phyloP scores from a whole-genome alignment of 2,888 invertebrate genomes.

The Agonopterix heracliana region DNA sequence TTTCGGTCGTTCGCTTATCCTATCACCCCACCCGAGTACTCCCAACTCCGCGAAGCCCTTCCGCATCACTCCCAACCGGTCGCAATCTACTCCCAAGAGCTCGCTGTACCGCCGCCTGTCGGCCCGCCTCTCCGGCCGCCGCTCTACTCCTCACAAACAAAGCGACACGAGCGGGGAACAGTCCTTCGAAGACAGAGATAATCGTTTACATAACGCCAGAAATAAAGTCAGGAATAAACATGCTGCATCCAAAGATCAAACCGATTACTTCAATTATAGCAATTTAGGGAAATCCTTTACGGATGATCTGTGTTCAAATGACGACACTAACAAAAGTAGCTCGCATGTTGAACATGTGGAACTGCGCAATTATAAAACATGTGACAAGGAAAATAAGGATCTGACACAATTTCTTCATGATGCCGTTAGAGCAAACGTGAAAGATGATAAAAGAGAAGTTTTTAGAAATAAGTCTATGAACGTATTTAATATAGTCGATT shows the following conservation, averaged over 20 bases:
- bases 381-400: conserved; percentile 61
- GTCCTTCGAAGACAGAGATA: conserved; percentile 43
- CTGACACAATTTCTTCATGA: conserved; percentile 39
- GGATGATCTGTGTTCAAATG: conserved; percentile 40
- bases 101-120: conserved; percentile 68
- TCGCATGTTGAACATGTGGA: conserved; percentile 39
- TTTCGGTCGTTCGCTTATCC: conserved; percentile 79
- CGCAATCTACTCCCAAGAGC: conserved; percentile 65
- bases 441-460: conserved; percentile 67
- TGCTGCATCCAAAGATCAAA: conserved; percentile 36
- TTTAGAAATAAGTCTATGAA: conserved; percentile 71
- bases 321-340: conserved; percentile 32
- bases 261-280: conserved; percentile 41
- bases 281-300: conserved; percentile 49
- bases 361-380: conserved; percentile 40
- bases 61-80: conserved; percentile 55
- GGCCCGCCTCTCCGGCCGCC: conserved; percentile 63
- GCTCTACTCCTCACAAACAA: conserved; percentile 38
- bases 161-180: conserved; percentile 20
- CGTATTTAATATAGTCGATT: conserved; percentile 67
- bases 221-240: conserved; percentile 48
- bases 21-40: conserved; percentile 62
- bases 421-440: conserved; percentile 37
- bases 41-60: conserved; percentile 51
- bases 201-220: conserved; percentile 46